phyloP scores from a whole-genome alignment of 2,797 vertebrate genomes.

The Peromyscus melanophrys region DNA sequence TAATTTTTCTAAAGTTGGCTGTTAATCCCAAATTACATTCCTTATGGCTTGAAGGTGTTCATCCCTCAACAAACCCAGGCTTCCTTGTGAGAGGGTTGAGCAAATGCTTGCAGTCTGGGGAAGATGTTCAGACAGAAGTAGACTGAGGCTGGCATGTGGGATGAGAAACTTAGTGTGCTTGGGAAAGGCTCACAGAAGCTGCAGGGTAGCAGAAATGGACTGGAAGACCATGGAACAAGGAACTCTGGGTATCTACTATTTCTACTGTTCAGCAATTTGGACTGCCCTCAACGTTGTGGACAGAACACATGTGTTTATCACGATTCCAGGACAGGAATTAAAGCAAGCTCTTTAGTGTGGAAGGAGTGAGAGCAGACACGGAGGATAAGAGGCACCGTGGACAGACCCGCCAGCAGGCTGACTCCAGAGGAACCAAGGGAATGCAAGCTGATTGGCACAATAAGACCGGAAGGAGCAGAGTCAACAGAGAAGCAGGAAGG shows the following conservation, averaged over 20 bases:
- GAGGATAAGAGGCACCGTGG: constrained; percentile 32
- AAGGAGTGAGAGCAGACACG: neutral
- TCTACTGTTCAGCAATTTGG: neutral
- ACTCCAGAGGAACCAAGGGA: neutral
- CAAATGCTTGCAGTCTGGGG: neutral
- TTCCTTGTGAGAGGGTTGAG: neutral
- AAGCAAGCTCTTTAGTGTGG: neutral
- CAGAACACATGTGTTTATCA: neutral
- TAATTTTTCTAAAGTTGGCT: neutral
- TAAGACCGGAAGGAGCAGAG: constrained; percentile 5
- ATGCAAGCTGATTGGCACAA: neutral
- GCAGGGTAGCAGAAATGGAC: neutral
- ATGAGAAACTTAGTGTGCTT: neutral
- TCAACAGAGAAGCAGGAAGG: constrained; percentile 14
- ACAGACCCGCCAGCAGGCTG: neutral
- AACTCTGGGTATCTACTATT: neutral
- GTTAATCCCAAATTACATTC: neutral
- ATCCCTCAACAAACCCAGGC: neutral
- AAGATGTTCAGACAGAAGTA: neutral
- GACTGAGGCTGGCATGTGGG: neutral
- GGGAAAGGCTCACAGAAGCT: neutral
- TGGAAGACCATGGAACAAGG: rapidly evolving
- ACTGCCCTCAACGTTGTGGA: neutral
- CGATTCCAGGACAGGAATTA: neutral
- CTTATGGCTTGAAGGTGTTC: neutral